Base-by-base conservation (phyloP, 2,888 invertebrate species). In the Automeris io region DNA sequence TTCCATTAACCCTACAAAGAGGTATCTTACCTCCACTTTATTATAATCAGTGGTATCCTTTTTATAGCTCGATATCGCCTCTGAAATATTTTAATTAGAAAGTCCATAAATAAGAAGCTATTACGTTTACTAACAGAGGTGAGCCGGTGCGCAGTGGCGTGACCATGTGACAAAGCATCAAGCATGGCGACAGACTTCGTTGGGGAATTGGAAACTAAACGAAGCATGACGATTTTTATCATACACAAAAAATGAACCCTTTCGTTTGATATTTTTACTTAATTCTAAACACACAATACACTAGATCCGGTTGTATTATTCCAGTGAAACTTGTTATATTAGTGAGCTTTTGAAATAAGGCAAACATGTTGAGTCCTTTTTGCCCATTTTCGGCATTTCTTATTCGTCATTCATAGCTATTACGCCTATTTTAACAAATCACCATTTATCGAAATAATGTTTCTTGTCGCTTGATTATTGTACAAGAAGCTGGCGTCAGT, bases 161-260 rank as follows among this genome's bases (percentile, higher is more conserved):
- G 76, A 77, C 75, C 62, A 65, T 58, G 69, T 63, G 73, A 79
- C 78, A 81, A 77, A 71, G 72, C 54, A 49, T 59, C 70, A 70
- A 70, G 70, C 70, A 71, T 57, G 57, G 57, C 61, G 61, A 61
- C 61, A 58, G 71, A 53, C 61, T 72, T 61, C 58, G 56, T 64
- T 61, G 62, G 72, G 67, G 80, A 81, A 81, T 81, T 80, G 78
- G 77, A 77, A 74, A 72, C 59, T 76, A 61, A 78, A 72, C 71
- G 71, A 68, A 69, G 68, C 81, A 68, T 77, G 72, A 80, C 77
- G 71, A 65, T 74, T 76, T 64, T 70, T 57, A 69, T 74, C 64
- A 65, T 39, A 72, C 61, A 67, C 67, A 77, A 76, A 78, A 64
- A 56, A 55, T 53, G 60, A 47, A 71, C 70, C 73, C 69, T 71